Base-by-base conservation (phyloP, 2,888 invertebrate genomes). In the Coenonympha glycerion region DNA sequence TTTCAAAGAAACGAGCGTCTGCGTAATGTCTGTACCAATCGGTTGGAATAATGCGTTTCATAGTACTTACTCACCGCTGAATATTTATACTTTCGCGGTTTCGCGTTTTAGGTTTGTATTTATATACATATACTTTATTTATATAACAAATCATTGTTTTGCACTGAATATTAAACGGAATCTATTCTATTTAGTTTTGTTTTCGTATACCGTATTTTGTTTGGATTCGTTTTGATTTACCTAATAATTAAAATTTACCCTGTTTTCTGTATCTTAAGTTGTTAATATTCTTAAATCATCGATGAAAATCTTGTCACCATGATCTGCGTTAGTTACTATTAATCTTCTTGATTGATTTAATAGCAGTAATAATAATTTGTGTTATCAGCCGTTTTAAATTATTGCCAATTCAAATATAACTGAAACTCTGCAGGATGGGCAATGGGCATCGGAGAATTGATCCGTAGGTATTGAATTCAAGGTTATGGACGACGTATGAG, bases 1-100 rank as follows among this genome's bases (percentile, higher is more conserved):
- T 58, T 72, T 69, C 72, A 60, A 50, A 48, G 66, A 65, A 68
- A 49, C 50, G 48, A 36, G 50, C 57, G 65, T 69, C 73, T 76
- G 73, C 58, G 54, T 56, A 65, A 52, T 65, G 66, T 76, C 70
- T 70, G 65, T 56, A 49, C 36, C 53, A 55, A 55, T 53, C 49
- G 52, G 49, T 45, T 42, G 15, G 37, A 58, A 47, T 55, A 54
- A 54, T 55, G 52, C 46, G 48, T n/a, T n/a, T n/a, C n/a, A n/a
- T n/a, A n/a, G n/a, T 37, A 49, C 18, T 41, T 44, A 53, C 58
- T 53, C 47, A 36, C 46, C 52, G 44, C 49, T 49, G 39, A 42
- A 49, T 40, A 36, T 52, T 47, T 52, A n/a, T 11, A n/a, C n/a
- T n/a, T 50, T 41, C 26, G 28, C 37, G 34, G 13, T 37, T 40